Evolutionary conservation across 2,797 vertebrate species (phyloP).

Genomic region (Anguilla megastoma): DNA sequence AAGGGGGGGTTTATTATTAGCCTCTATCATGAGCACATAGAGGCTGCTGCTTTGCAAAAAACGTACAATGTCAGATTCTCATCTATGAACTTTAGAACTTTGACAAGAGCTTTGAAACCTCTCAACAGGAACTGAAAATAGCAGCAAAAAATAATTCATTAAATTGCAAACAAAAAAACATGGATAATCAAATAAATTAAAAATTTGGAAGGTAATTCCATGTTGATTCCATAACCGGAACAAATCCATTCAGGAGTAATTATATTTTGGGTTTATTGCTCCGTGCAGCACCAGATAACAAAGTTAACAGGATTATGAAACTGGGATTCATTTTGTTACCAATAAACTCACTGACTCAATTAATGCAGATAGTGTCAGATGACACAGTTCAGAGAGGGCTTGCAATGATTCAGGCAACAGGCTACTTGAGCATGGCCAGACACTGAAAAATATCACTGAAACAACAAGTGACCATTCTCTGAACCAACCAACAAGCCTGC

Average conservation of each 20-base stretch:
- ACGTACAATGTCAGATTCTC: background rate
- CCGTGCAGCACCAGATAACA: background rate
- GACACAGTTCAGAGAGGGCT: background rate
- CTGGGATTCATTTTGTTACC: background rate
- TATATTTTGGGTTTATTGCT: background rate
- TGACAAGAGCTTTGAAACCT: background rate
- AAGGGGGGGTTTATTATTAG: background rate
- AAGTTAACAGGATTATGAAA: background rate
- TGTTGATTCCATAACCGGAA: background rate
- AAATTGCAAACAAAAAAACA: background rate
- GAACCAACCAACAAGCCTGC: background rate
- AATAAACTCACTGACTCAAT: background rate
- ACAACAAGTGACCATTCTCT: background rate
- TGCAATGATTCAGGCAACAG: background rate
- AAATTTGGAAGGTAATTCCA: background rate
- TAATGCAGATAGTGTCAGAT: background rate
- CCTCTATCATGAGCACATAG: background rate
- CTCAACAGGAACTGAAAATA: background rate
- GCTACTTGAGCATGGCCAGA: background rate
- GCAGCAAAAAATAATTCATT: background rate
- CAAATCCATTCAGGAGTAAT: background rate
- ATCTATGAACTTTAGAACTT: background rate
- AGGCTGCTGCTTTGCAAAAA: background rate
- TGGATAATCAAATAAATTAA: background rate
- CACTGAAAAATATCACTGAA: background rate